Percentiles rank a stretch among this genome's conserved stretches.
Conservation (phyloP, 1,140 invertebrate species). For the Penaeus chinensis region DNA sequence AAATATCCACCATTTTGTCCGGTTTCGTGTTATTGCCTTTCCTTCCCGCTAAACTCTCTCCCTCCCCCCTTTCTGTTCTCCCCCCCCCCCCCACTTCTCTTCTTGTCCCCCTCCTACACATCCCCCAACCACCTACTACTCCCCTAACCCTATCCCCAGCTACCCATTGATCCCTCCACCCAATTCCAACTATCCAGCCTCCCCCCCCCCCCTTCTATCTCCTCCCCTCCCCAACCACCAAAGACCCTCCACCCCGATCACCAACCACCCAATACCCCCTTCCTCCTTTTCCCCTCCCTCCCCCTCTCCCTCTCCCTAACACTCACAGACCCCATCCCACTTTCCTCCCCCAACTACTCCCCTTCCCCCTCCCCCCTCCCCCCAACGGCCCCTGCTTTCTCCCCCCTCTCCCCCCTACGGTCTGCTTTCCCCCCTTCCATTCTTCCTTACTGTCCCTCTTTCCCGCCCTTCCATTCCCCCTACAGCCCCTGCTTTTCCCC, state of each 20-base stretch:
- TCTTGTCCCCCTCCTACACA: background rate
- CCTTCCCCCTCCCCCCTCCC: background rate
- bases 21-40: slow-evolving; percentile 39
- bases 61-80: background rate
- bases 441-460: background rate
- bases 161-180: too few relatives aligned
- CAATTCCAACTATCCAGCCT: background rate
- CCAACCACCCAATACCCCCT: background rate
- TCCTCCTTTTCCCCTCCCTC: background rate
- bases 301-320: background rate
- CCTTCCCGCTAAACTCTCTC: background rate
- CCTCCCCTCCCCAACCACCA: background rate
- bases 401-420: background rate
- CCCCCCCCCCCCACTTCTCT: background rate
- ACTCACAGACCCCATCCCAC: background rate
- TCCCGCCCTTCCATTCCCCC: background rate
- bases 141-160: too few relatives aligned
- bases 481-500: background rate
- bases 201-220: background rate
- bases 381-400: background rate
- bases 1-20: slow-evolving; percentile 47
- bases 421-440: background rate
- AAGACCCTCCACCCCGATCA: background rate
- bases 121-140: background rate
- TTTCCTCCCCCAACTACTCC: background rate